These are phyloP conservation scores for Monarcha castaneiventris DNA, from an alignment of 2,113 vertebrate species.

Conservation along the genomic window DNA sequence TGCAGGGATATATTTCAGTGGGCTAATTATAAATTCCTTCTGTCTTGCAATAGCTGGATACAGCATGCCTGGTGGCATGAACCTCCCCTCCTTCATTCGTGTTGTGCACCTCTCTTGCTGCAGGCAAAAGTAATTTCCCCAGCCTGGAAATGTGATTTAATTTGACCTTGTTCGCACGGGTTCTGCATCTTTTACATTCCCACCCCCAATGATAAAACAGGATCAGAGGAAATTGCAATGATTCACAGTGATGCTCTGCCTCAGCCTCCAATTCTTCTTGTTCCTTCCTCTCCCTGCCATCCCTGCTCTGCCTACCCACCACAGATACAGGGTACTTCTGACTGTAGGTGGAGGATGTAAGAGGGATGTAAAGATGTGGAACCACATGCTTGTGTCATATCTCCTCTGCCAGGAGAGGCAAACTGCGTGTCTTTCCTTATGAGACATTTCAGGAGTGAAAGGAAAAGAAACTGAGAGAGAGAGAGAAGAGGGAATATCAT, in stretches of 20 bases:
- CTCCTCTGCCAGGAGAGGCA: not conserved
- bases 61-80: slow-evolving; percentile 51
- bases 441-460: not conserved
- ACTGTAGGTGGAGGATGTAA: not conserved
- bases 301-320: not conserved
- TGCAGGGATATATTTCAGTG: slow-evolving; percentile 48
- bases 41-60: slow-evolving; percentile 46
- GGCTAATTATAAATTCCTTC: slow-evolving; percentile 64
- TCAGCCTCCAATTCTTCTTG: slow-evolving; percentile 18
- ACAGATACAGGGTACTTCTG: not conserved
- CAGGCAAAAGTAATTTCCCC: slow-evolving; percentile 74
- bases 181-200: slow-evolving; percentile 64
- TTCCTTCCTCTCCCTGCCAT: not conserved
- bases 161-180: slow-evolving; percentile 70
- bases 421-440: not conserved
- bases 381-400: not conserved
- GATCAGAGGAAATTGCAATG: slow-evolving; percentile 58
- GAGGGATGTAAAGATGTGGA: not conserved
- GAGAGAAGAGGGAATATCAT: not conserved
- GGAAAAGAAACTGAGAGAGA: not conserved
- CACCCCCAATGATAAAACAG: slow-evolving; percentile 57
- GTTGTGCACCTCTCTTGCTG: slow-evolving; percentile 59
- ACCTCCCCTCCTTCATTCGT: slow-evolving; percentile 41
- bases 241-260: slow-evolving; percentile 44
- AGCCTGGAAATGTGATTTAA: slow-evolving; percentile 72